A percentile compares a stretch with the other conserved stretches of the same genome.
phyloP scores from a whole-genome alignment of 2,113 vertebrate genomes.

The Pomatorhinus ruficollis region DNA sequence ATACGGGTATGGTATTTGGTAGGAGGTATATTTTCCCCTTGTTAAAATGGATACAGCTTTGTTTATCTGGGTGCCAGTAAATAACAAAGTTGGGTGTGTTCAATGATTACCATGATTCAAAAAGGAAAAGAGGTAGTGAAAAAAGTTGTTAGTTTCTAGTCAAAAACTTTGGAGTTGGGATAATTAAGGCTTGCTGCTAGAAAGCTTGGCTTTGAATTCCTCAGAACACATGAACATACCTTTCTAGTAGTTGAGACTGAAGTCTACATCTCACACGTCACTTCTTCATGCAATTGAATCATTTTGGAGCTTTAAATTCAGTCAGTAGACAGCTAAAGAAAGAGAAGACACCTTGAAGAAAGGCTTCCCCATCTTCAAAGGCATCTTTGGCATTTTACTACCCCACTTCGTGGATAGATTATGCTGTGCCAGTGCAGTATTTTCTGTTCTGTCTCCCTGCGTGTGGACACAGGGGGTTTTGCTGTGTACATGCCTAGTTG shows the following conservation, averaged over 20 bases:
- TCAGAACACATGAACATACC: not conserved
- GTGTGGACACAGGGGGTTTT: fast-evolving
- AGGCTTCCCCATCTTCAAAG: not conserved
- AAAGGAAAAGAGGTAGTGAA: not conserved
- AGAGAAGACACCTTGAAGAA: not conserved
- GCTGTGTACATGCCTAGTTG: not conserved
- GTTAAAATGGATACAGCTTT: not conserved
- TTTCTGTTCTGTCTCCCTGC: not conserved
- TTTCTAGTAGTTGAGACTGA: not conserved
- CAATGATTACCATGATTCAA: not conserved
- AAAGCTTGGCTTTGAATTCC: not conserved
- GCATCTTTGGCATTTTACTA: not conserved
- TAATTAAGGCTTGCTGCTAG: not conserved
- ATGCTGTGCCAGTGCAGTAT: not conserved
- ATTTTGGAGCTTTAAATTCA: not conserved
- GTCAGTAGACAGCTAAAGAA: not conserved
- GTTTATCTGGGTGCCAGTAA: not conserved
- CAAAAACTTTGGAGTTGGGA: not conserved
- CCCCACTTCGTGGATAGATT: not conserved
- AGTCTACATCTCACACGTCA: not conserved
- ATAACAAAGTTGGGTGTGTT: not conserved
- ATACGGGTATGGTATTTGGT: not conserved
- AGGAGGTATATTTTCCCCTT: not conserved
- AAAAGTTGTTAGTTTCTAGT: not conserved
- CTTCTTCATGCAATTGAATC: not conserved